phyloP scores from a whole-genome alignment of 2,113 vertebrate genomes.

The Phycodurus eques region DNA sequence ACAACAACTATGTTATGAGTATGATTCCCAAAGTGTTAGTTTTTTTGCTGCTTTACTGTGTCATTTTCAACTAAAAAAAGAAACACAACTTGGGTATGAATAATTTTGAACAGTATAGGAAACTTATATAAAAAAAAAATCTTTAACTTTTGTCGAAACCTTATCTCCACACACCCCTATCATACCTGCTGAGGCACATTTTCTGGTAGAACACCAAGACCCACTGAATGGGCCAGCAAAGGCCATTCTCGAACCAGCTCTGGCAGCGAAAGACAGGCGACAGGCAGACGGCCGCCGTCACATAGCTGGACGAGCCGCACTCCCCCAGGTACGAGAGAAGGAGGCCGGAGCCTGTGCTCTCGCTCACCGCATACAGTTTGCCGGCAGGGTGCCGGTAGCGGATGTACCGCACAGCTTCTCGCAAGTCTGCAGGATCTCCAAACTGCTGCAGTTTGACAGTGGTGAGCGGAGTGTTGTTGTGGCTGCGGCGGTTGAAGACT shows the following conservation, averaged over 20 bases:
- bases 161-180: not conserved
- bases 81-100: too few species aligned
- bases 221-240: conserved; percentile 71
- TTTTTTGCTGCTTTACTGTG: too few species aligned
- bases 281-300: conserved; percentile 79
- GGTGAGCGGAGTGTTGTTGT: conserved; percentile 81
- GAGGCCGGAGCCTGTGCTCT: conserved; percentile 80
- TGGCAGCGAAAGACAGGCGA: conserved; percentile 80
- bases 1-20: too few species aligned
- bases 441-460: conserved; percentile 82
- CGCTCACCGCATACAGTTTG: conserved; percentile 77
- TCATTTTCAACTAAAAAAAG: too few species aligned
- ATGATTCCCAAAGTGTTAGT: too few species aligned
- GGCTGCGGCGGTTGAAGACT: conserved; percentile 83
- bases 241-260: conserved; percentile 78
- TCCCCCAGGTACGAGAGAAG: conserved; percentile 82
- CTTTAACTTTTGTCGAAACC: not conserved
- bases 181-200: conserved; percentile 77
- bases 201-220: conserved; percentile 76
- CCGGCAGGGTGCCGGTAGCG: conserved; percentile 75
- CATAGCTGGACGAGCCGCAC: conserved; percentile 80
- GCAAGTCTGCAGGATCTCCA: conserved; percentile 78
- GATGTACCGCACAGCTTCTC: conserved; percentile 79
- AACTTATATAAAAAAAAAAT: not conserved
- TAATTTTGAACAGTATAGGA: too few species aligned